Evolutionary conservation across 2,888 invertebrate species (phyloP).

Genomic region (Cactoblastis cactorum): DNA sequence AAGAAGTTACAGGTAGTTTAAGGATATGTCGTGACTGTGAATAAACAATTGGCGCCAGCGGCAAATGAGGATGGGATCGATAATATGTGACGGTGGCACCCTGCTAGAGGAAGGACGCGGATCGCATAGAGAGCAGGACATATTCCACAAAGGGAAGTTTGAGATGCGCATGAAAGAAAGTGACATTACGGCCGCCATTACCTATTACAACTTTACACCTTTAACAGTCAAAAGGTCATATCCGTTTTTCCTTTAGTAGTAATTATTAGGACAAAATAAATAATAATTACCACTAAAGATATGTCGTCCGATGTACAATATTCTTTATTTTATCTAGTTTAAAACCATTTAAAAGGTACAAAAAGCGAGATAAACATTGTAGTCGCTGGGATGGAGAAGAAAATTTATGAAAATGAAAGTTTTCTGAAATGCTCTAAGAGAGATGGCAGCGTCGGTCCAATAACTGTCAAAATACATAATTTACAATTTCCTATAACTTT

Average conservation of each 20-base stretch:
- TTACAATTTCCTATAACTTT: too few relatives aligned
- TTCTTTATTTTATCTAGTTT: background rate
- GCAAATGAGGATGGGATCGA: constrained; percentile 37
- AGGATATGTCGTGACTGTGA: constrained; percentile 19
- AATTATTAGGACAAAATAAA: background rate
- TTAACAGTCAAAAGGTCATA: constrained; percentile 27
- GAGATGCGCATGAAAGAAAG: background rate
- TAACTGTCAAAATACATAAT: too few relatives aligned
- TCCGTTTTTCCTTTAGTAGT: background rate
- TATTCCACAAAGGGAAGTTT: background rate
- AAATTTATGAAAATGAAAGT: background rate
- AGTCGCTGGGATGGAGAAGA: constrained; percentile 28
- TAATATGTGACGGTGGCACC: constrained; percentile 23
- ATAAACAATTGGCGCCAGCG: constrained; percentile 24
- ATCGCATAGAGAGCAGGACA: background rate
- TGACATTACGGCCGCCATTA: background rate
- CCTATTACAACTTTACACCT: constrained; percentile 26
- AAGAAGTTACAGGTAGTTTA: constrained; percentile 7
- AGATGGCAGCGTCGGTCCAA: too few relatives aligned
- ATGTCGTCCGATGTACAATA: background rate
- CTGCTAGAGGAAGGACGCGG: background rate
- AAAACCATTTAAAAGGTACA: constrained; percentile 34
- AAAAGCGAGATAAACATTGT: constrained; percentile 31
- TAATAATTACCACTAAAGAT: background rate
- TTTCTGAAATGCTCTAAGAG: too few relatives aligned